phyloP scores from a whole-genome alignment of 1,140 invertebrate genomes.

The Drosophila littoralis region DNA sequence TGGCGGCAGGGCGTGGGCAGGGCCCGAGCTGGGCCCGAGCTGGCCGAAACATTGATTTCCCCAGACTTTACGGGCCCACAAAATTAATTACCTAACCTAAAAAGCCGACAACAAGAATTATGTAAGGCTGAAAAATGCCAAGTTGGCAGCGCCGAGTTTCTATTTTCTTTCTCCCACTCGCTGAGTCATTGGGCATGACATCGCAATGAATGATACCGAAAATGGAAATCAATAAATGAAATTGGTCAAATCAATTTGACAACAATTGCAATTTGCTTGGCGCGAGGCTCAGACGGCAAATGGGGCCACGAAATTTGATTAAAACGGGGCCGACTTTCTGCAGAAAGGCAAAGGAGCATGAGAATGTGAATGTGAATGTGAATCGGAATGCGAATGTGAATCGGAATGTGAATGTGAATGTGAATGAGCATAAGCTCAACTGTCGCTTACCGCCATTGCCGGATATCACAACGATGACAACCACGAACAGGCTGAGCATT shows the following conservation, averaged over 20 bases:
- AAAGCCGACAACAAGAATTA: conserved; percentile 56
- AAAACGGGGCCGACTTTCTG: conserved; percentile 33
- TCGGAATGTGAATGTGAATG: not conserved
- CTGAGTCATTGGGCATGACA: conserved; percentile 78
- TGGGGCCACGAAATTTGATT: conserved; percentile 73
- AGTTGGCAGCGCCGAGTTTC: conserved; percentile 28
- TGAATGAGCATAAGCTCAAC: not conserved
- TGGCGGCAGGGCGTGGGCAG: not conserved
- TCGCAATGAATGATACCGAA: conserved; percentile 77
- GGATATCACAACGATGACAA: conserved; percentile 72
- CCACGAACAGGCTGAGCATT: conserved; percentile 77
- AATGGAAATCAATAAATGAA: conserved; percentile 82
- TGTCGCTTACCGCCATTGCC: conserved; percentile 73
- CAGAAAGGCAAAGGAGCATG: conserved; percentile 10
- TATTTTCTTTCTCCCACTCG: conserved; percentile 31
- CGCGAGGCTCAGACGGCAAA: conserved; percentile 37
- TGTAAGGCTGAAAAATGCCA: conserved; percentile 55
- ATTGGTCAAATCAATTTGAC: conserved; percentile 82
- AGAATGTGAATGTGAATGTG: not conserved
- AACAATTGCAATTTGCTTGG: conserved; percentile 74
- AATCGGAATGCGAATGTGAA: not conserved
- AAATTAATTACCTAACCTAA: conserved; percentile 82
- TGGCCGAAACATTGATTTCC: conserved; percentile 76
- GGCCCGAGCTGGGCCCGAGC: conserved; percentile 8
- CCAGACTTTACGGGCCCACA: conserved; percentile 75